phyloP scores from a whole-genome alignment of 2,113 vertebrate species.

The Dicrurus megarhynchus region DNA sequence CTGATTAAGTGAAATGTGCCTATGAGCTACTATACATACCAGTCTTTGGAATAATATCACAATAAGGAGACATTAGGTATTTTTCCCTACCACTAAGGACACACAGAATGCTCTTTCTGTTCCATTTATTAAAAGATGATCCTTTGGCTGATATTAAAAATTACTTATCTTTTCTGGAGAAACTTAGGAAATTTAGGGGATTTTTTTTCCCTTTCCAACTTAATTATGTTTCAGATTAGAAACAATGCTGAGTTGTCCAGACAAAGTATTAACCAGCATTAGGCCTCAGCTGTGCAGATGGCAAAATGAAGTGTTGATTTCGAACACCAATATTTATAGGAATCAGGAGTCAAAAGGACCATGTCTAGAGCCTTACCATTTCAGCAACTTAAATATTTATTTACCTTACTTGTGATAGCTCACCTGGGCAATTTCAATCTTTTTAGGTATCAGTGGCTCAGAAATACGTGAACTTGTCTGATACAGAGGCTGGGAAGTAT shows the following conservation, averaged over 20 bases:
- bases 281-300: background rate
- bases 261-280: slow-evolving; percentile 23
- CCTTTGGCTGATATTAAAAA: background rate
- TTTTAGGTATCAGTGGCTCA: slow-evolving; percentile 56
- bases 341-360: background rate
- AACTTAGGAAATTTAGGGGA: background rate
- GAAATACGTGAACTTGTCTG: slow-evolving; percentile 26
- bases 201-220: background rate
- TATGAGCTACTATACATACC: slow-evolving; percentile 44
- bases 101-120: background rate
- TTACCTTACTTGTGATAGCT: background rate
- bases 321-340: background rate
- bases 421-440: slow-evolving; percentile 55
- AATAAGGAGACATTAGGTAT: background rate
- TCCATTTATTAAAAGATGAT: background rate
- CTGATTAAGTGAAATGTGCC: slow-evolving; percentile 66
- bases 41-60: background rate
- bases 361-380: background rate
- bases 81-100: background rate
- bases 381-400: background rate
- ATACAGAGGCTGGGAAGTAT: slow-evolving; percentile 69
- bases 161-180: background rate
- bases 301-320: background rate
- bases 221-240: background rate
- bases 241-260: background rate